These are phyloP conservation scores for Cistogaster globosa DNA, from an alignment of 2,888 invertebrate genomes.

Conservation along the genomic window DNA sequence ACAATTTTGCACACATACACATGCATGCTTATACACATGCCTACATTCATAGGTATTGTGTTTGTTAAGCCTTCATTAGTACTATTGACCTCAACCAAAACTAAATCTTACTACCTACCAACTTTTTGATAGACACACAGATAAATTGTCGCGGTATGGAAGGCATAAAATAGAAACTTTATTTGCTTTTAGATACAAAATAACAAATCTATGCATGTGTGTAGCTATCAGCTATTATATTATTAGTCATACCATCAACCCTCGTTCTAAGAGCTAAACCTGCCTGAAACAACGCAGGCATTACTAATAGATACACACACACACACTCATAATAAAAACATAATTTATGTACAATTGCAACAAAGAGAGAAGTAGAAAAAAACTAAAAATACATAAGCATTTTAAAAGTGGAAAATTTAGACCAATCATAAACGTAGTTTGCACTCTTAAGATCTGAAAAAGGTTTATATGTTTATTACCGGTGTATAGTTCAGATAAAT, in stretches of 20 bases:
- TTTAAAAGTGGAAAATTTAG: constrained; percentile 72
- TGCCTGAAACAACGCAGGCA: constrained; percentile 28
- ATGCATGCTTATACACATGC: constrained; percentile 15
- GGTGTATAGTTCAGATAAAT: constrained; percentile 22
- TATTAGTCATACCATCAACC: constrained; percentile 47
- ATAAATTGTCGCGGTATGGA: constrained; percentile 23
- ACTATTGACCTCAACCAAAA: constrained; percentile 45
- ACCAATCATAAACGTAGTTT: constrained; percentile 70
- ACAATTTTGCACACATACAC: constrained; percentile 35
- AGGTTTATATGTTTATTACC: constrained; percentile 46
- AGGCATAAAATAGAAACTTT: constrained; percentile 36
- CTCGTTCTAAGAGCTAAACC: constrained; percentile 48
- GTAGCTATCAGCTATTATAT: constrained; percentile 34
- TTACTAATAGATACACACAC: too few relatives aligned
- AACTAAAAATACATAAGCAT: constrained; percentile 12
- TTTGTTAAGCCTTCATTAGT: constrained; percentile 6
- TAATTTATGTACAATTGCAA: constrained; percentile 15
- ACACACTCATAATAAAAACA: constrained; percentile 22
- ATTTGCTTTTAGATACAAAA: constrained; percentile 11
- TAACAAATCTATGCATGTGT: neutral
- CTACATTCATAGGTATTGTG: neutral
- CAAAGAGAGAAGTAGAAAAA: constrained; percentile 30
- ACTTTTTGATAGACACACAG: neutral
- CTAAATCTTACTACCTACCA: constrained; percentile 3
- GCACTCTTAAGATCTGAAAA: constrained; percentile 35